Conservation (phyloP, 37 sponge, comb jelly and placozoan genomes). For the Spongilla lacustris region DNA sequence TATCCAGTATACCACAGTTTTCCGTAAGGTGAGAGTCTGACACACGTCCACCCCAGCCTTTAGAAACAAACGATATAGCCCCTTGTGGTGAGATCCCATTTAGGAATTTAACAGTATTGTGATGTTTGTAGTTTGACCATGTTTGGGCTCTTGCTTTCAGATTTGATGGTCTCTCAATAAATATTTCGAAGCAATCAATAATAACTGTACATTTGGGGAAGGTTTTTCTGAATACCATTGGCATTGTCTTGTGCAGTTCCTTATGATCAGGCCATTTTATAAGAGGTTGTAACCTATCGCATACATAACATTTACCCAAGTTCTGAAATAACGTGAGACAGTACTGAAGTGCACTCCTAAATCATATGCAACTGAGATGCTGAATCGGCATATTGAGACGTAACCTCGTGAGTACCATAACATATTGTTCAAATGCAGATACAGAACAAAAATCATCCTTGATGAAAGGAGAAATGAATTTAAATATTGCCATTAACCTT, state of each 20-base stretch:
- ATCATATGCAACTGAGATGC: conserved; percentile 15
- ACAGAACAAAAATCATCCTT: background rate
- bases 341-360: conserved; percentile 41
- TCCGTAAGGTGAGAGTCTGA: conserved; percentile 61
- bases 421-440: conserved; percentile 45
- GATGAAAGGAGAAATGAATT: conserved; percentile 1
- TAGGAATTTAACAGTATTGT: conserved; percentile 67
- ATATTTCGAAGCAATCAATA: conserved; percentile 73
- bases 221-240: conserved; percentile 48
- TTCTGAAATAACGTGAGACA: conserved; percentile 24
- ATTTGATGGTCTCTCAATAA: conserved; percentile 40
- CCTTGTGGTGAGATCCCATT: conserved; percentile 77
- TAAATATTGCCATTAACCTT: conserved; percentile 8
- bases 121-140: conserved; percentile 67
- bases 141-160: conserved; percentile 60
- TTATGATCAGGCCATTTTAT: conserved; percentile 44
- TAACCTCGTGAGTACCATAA: conserved; percentile 37
- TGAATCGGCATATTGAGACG: conserved; percentile 31
- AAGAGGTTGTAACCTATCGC: conserved; percentile 1
- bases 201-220: conserved; percentile 42
- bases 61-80: conserved; percentile 55
- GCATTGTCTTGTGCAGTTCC: conserved; percentile 60
- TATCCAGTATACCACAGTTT: conserved; percentile 38
- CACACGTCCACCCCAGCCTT: conserved; percentile 72
- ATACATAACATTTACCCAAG: no score